Evolutionary conservation across 2,888 invertebrate genomes (phyloP).

Genomic region (Bellardia bayeri): DNA sequence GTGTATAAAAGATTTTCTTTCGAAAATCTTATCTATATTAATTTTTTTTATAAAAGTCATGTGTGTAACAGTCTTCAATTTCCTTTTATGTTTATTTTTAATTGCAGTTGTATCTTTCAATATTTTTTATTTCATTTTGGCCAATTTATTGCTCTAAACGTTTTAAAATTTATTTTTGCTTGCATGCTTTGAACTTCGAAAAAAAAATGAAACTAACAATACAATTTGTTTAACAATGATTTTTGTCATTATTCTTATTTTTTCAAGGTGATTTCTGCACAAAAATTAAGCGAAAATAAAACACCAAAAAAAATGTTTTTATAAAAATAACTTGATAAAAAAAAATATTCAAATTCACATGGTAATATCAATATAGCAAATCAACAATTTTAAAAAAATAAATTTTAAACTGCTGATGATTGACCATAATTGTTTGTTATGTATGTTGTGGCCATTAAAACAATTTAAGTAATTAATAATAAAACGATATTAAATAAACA

Average conservation of each 20-base stretch:
- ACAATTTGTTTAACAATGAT: slow-evolving; percentile 5
- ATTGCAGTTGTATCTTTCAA: neutral
- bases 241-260: slow-evolving; percentile 58
- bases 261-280: slow-evolving; percentile 61
- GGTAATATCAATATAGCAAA: slow-evolving; percentile 39
- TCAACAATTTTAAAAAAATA: slow-evolving; percentile 7
- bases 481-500: slow-evolving; percentile 17
- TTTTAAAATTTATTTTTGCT: neutral
- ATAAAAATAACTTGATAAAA: neutral
- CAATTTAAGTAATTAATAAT: slow-evolving; percentile 25
- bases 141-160: slow-evolving; percentile 4
- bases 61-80: neutral
- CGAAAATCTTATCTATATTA: too few relatives aligned
- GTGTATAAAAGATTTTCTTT: too few relatives aligned
- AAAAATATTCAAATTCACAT: slow-evolving; percentile 1
- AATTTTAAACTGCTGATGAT: slow-evolving; percentile 38
- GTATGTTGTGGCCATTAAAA: slow-evolving; percentile 20
- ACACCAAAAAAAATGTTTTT: slow-evolving; percentile 11
- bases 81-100: slow-evolving; percentile 12
- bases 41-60: too few relatives aligned
- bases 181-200: neutral
- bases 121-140: slow-evolving; percentile 18
- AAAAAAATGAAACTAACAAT: neutral
- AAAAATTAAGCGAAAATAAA: slow-evolving; percentile 6
- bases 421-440: slow-evolving; percentile 38